Base-by-base conservation (phyloP, 2,797 vertebrate genomes). In the Jordanella pulchra region DNA sequence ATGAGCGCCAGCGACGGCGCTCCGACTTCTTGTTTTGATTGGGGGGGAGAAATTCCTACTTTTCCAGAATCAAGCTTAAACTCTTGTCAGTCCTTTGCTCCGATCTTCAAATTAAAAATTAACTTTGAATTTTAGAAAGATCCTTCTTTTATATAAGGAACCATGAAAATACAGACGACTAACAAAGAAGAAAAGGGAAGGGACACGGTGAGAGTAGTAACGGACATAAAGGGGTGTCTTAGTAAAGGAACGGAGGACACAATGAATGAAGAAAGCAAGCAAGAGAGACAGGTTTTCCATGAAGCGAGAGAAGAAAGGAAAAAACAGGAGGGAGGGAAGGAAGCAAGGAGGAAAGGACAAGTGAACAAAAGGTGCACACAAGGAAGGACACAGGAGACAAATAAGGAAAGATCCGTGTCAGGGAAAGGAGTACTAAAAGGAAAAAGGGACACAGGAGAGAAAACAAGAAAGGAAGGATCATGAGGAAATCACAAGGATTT, bases 1-100 rank as follows among this genome's bases (percentile, higher is more conserved):
- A 44, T 73, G 15, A 61, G 54, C 69, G 35, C 56, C 7, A 56
- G 66, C 83, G 17, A 11, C 58, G 39, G 58, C 35, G 11, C 32
- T 61, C 21, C 32, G 23, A 61, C 32, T 13, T 12, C n/a, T 61
- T 39, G 23, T 60, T 4, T 15, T 47, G 35, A 39, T 30, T 0
- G 28, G 55, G 55, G 2, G 18, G 10, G 30, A 39, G 35, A 32
- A 21, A 23, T 39, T 39, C 58, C 35, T 39, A 23, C 23, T 61
- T 61, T 23, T 61, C 58, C 21, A 61, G 32, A 13, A 10, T 61
- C 21, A 7, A 61, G n/a, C 39, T 39, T 61, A 17, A 14, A 14
- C 58, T 39, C 7, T 61, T 39, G 10, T 61, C 32, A n/a, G 58
- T 61, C 32, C 58, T 61, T 61, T n/a, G 39, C 32, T 6, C 21